phyloP scores from a whole-genome alignment of 2,797 vertebrate species.

The Danionella dracula region DNA sequence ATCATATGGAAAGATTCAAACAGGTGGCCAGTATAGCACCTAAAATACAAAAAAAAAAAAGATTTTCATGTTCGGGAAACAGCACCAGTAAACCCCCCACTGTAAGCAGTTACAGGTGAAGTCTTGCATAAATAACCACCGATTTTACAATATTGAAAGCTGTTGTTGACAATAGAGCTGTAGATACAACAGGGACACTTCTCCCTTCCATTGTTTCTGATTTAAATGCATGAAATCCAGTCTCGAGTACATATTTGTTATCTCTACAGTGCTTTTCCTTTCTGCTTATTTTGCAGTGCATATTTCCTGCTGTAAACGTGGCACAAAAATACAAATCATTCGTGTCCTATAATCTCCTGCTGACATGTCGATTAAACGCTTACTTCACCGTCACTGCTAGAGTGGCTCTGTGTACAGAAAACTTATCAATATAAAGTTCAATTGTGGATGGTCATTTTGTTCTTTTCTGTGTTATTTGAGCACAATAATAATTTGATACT shows the following conservation, averaged over 20 bases:
- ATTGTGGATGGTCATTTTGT: constrained; percentile 75
- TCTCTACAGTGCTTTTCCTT: constrained; percentile 69
- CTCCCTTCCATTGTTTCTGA: constrained; percentile 89
- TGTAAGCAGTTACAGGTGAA: constrained; percentile 71
- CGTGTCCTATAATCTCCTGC: constrained; percentile 55
- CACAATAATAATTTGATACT: constrained; percentile 83
- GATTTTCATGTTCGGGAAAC: constrained; percentile 11
- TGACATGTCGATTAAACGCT: constrained; percentile 83
- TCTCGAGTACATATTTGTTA: constrained; percentile 85
- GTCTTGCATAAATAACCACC: constrained; percentile 70
- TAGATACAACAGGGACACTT: constrained; percentile 51
- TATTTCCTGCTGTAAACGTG: constrained; percentile 78
- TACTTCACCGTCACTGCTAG: constrained; percentile 81
- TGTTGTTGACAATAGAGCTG: constrained; percentile 7
- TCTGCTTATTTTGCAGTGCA: constrained; percentile 82
- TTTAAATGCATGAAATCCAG: constrained; percentile 93
- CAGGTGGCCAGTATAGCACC: constrained; percentile 16
- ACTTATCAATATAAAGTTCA: constrained; percentile 62
- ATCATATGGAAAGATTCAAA: constrained; percentile 31
- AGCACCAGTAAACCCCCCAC: not conserved
- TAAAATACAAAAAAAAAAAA: constrained; percentile 13
- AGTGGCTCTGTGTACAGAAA: constrained; percentile 67
- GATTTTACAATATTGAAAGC: constrained; percentile 45
- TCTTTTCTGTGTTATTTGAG: constrained; percentile 78
- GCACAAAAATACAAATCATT: constrained; percentile 68